phyloP scores from a whole-genome alignment of 2,113 vertebrate genomes.

The Seriola aureovittata region DNA sequence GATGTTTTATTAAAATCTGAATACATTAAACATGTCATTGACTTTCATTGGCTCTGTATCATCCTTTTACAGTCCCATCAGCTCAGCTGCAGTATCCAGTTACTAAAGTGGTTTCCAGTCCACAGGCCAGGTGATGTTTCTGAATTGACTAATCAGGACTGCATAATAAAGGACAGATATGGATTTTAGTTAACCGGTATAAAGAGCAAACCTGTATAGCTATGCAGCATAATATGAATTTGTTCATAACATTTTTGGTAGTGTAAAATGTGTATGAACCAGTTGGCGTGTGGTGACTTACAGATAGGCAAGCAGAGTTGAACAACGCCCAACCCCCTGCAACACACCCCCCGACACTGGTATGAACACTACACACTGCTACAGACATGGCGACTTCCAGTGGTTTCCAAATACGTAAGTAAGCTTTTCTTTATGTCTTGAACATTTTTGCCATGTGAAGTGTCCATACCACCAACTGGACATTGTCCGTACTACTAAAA shows the following conservation, averaged over 20 bases:
- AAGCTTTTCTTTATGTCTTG: background rate
- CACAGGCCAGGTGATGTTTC: slow-evolving; percentile 3
- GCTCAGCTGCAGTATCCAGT: slow-evolving; percentile 14
- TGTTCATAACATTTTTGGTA: background rate
- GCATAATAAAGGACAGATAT: background rate
- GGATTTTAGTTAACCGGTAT: slow-evolving; percentile 4
- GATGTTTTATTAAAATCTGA: slow-evolving; percentile 37
- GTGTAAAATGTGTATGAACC: background rate
- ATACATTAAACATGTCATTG: slow-evolving; percentile 34
- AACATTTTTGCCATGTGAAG: background rate
- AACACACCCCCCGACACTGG: too few relatives aligned
- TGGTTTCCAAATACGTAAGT: background rate
- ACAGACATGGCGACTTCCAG: background rate
- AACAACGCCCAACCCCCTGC: too few relatives aligned
- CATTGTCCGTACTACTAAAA: background rate
- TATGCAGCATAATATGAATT: background rate
- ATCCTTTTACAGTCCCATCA: slow-evolving; percentile 14
- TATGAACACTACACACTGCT: background rate
- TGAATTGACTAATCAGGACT: slow-evolving; percentile 4
- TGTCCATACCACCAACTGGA: background rate
- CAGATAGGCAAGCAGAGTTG: too few relatives aligned
- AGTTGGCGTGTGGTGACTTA: background rate
- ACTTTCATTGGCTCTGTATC: slow-evolving; percentile 25
- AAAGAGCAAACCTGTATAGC: background rate
- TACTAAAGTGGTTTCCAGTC: background rate